phyloP scores from a whole-genome alignment of 2,888 invertebrate species.

The Minunthozetes semirufus region DNA sequence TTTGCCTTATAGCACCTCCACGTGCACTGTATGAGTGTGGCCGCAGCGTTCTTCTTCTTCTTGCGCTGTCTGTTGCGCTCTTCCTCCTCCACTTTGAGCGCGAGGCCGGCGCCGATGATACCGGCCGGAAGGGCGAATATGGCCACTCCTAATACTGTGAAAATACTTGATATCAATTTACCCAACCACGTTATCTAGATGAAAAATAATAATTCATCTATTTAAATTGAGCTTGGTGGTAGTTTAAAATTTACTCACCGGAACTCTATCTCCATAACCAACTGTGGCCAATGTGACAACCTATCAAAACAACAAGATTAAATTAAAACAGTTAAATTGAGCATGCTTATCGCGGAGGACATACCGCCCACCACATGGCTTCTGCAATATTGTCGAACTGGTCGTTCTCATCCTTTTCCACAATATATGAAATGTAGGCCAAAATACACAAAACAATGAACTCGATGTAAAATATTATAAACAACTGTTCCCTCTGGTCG shows the following conservation, averaged over 20 bases:
- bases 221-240: not conserved
- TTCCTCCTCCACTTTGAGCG: conserved; percentile 33
- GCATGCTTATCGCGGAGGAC: not conserved
- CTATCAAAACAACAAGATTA: not conserved
- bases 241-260: not conserved
- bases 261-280: conserved; percentile 33
- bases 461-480: conserved; percentile 33
- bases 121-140: conserved; percentile 36
- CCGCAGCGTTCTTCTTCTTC: conserved; percentile 31
- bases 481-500: conserved; percentile 35
- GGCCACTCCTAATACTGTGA: conserved; percentile 34
- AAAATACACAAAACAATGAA: conserved; percentile 30
- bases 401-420: conserved; percentile 34
- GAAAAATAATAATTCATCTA: not conserved
- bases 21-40: conserved; percentile 31
- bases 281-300: conserved; percentile 31
- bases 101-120: conserved; percentile 35
- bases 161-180: conserved; percentile 26
- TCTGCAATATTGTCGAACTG: conserved; percentile 35
- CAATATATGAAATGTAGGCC: conserved; percentile 30
- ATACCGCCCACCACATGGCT: conserved; percentile 36
- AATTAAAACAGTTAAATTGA: not conserved
- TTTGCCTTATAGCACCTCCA: conserved; percentile 34
- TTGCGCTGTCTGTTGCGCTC: conserved; percentile 34
- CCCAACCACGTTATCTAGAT: conserved; percentile 32